A percentile compares a stretch with the other conserved stretches of the same genome.
phyloP scores from a whole-genome alignment of 2,113 vertebrate species.

The Pampusana beccarii region DNA sequence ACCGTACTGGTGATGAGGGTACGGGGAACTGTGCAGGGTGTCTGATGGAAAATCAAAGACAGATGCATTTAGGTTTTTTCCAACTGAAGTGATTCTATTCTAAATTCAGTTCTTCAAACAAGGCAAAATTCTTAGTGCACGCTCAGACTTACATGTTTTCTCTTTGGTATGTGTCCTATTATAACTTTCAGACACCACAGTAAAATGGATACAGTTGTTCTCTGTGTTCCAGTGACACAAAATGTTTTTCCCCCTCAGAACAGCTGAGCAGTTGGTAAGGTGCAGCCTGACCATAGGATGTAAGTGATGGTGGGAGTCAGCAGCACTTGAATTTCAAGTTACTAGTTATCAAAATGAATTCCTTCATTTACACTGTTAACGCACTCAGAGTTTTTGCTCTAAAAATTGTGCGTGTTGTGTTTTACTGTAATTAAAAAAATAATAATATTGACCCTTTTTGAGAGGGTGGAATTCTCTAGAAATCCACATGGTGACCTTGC shows the following conservation, averaged over 20 bases:
- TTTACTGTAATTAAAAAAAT: not conserved
- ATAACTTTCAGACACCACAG: not conserved
- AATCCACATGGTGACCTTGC: not conserved
- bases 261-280: not conserved
- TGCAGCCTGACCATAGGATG: too few species aligned
- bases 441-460: not conserved
- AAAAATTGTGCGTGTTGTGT: not conserved
- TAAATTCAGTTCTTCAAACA: not conserved
- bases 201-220: not conserved
- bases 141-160: fast-evolving
- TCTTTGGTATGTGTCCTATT: not conserved
- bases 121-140: too few species aligned
- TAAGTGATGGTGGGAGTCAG: too few species aligned
- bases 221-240: not conserved
- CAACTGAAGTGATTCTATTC: too few species aligned
- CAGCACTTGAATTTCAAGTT: too few species aligned
- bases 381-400: not conserved
- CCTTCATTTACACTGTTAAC: not conserved
- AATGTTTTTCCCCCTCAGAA: not conserved
- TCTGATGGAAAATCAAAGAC: too few species aligned
- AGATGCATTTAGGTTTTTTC: too few species aligned
- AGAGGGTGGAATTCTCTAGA: constrained; percentile 19
- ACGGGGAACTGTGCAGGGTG: too few species aligned
- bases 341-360: not conserved
- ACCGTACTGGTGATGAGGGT: too few species aligned